phyloP scores from a whole-genome alignment of 2,113 vertebrate species.

The Etia nguti region DNA sequence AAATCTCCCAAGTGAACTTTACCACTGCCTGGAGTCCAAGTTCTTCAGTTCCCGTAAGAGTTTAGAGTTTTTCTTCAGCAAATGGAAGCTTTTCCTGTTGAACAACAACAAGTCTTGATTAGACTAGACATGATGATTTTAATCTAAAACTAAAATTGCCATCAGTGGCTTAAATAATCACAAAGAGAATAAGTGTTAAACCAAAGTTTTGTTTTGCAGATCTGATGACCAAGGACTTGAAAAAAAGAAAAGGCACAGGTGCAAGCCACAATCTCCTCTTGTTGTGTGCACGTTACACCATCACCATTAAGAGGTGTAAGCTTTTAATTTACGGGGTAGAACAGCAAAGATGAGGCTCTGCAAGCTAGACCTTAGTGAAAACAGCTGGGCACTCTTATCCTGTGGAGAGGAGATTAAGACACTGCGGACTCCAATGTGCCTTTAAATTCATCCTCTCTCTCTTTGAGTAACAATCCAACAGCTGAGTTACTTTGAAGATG shows the following conservation, averaged over 20 bases:
- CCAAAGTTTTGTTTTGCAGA: not conserved
- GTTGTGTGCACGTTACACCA: constrained; percentile 29
- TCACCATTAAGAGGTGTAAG: constrained; percentile 68
- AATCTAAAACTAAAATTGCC: not conserved
- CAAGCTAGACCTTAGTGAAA: constrained; percentile 52
- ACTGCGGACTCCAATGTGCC: constrained; percentile 35
- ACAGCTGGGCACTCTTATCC: constrained; percentile 61
- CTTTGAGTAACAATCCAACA: constrained; percentile 24
- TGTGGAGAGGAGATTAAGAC: constrained; percentile 68
- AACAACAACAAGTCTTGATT: constrained; percentile 14
- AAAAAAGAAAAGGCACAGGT: constrained; percentile 32
- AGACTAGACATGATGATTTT: not conserved
- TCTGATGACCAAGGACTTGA: constrained; percentile 9
- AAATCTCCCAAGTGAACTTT: constrained; percentile 8
- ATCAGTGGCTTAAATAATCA: not conserved
- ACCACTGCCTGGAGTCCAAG: constrained; percentile 98
- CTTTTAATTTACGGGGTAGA: constrained; percentile 64
- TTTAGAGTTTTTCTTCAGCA: constrained; percentile 98
- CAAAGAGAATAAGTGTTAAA: not conserved
- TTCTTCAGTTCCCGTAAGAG: constrained; percentile 95
- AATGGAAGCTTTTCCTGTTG: constrained; percentile 91
- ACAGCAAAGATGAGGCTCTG: constrained; percentile 45
- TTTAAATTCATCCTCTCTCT: constrained; percentile 41
- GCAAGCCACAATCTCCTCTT: constrained; percentile 43
- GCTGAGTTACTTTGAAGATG: constrained; percentile 20